Percentiles rank a stretch among this genome's conserved stretches.
phyloP scores from a whole-genome alignment of 2,888 invertebrate genomes.

The Spilarctia lutea region DNA sequence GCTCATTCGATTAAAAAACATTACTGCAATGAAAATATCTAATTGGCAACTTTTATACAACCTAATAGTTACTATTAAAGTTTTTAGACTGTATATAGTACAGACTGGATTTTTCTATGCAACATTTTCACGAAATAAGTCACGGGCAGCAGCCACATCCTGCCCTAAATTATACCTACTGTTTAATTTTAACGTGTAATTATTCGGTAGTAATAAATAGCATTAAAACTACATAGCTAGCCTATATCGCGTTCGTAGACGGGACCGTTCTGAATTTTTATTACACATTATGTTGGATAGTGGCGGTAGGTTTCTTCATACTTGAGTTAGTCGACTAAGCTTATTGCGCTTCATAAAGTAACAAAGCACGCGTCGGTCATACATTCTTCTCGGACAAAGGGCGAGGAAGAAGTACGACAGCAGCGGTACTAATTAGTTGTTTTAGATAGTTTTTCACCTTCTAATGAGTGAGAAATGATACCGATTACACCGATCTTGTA shows the following conservation, averaged over 20 bases:
- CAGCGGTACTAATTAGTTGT: conserved; percentile 70
- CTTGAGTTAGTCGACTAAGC: conserved; percentile 57
- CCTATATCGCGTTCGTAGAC: conserved; percentile 63
- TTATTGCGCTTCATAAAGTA: conserved; percentile 67
- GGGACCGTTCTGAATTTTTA: conserved; percentile 75
- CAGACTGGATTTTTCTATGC: conserved; percentile 8
- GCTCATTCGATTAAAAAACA: not conserved
- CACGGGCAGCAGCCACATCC: conserved; percentile 6
- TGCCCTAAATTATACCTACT: conserved; percentile 31
- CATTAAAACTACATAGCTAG: conserved; percentile 61
- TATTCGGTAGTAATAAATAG: conserved; percentile 60
- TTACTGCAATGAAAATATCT: not conserved
- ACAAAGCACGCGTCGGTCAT: conserved; percentile 63
- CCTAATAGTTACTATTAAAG: not conserved
- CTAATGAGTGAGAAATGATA: conserved; percentile 68
- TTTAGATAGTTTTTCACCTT: conserved; percentile 65
- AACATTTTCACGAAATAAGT: conserved; percentile 11
- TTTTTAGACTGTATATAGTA: not conserved
- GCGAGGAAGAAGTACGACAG: conserved; percentile 64
- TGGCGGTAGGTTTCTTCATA: conserved; percentile 62
- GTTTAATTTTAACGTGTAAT: conserved; percentile 55
- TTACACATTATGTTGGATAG: conserved; percentile 71
- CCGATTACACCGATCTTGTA: conserved; percentile 67
- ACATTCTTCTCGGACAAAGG: conserved; percentile 66
- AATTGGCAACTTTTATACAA: conserved; percentile 8